Conservation (phyloP, 2,113 vertebrate species). For the Atlantisia rogersi region DNA sequence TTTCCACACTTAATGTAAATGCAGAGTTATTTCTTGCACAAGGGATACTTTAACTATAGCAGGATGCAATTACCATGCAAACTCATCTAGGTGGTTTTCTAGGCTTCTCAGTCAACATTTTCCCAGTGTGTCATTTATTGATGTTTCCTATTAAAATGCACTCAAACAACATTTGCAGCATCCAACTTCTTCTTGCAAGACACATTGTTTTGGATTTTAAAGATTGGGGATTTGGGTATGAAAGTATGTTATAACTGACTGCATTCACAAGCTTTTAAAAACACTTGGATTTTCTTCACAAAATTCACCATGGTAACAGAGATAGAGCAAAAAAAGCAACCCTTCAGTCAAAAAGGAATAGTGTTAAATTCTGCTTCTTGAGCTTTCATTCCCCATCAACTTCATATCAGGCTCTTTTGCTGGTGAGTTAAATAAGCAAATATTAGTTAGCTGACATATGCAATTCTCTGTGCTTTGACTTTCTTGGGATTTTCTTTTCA, state of each 20-base stretch:
- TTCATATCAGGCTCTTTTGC: neutral
- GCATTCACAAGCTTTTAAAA: conserved; percentile 12
- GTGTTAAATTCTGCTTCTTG: neutral
- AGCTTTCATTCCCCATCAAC: neutral
- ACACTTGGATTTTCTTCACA: neutral
- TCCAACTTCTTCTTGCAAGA: neutral
- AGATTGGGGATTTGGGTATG: neutral
- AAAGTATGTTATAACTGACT: neutral
- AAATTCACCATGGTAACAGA: conserved; percentile 39
- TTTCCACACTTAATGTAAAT: neutral
- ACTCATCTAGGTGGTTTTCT: neutral
- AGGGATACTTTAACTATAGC: neutral
- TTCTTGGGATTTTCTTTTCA: neutral
- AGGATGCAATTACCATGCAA: neutral
- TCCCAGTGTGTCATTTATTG: neutral
- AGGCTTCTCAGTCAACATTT: neutral
- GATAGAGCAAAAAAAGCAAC: neutral
- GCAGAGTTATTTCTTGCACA: conserved; percentile 2
- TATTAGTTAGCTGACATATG: neutral
- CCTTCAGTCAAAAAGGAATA: neutral
- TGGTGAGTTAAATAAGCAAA: neutral
- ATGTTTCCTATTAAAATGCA: neutral
- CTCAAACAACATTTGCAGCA: neutral
- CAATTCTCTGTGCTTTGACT: neutral
- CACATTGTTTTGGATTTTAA: conserved; percentile 1